Evolutionary conservation across 2,888 invertebrate genomes (phyloP).

Genomic region (Eristalis tenax): DNA sequence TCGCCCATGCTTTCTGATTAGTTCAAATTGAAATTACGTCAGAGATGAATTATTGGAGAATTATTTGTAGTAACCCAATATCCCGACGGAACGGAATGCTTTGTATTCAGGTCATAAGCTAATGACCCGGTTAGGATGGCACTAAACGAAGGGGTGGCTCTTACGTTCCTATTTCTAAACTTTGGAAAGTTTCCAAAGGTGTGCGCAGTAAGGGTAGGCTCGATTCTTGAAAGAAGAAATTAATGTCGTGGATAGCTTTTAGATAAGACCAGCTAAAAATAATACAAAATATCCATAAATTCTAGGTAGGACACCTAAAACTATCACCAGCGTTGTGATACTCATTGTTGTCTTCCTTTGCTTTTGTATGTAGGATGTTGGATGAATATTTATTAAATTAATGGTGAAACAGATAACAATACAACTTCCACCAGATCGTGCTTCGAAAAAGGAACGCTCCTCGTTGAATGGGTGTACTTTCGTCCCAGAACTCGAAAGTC

Average conservation of each 20-base stretch:
- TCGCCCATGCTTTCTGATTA: no score
- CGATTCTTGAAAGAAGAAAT: neutral
- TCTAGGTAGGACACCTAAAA: no score
- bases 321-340: no score
- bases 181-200: neutral
- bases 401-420: no score
- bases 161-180: neutral
- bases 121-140: conserved; percentile 1
- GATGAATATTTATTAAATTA: no score
- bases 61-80: conserved; percentile 2
- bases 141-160: neutral
- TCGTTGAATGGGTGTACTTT: no score
- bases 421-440: no score
- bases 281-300: neutral
- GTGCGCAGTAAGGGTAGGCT: neutral
- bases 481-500: no score
- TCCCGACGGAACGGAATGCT: neutral
- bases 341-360: no score
- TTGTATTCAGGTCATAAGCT: neutral
- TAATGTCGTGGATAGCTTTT: neutral
- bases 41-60: neutral
- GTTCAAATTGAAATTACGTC: conserved; percentile 24
- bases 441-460: no score
- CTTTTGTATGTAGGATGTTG: no score
- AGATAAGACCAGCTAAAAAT: neutral